Evolutionary conservation across 2,113 vertebrate species (phyloP).

Genomic region (Tiliqua scincoides): DNA sequence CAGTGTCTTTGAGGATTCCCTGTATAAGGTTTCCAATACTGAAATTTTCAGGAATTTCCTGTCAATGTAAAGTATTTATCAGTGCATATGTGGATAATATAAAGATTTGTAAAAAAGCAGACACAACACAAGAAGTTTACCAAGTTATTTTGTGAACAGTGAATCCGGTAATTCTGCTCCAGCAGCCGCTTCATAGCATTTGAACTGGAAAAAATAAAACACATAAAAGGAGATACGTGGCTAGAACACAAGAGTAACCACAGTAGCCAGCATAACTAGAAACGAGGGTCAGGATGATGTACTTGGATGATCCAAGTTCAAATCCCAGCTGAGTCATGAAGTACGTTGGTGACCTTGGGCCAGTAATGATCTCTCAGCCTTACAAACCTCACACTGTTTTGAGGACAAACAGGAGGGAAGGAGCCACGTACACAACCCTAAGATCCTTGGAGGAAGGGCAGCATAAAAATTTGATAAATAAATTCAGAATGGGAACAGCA

Average conservation of each 20-base stretch:
- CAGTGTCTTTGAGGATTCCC: slow-evolving; percentile 83
- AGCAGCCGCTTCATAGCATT: slow-evolving; percentile 90
- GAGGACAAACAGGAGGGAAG: too few relatives aligned
- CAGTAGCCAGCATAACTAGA: neutral
- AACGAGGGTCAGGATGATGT: too few relatives aligned
- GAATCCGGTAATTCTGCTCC: slow-evolving; percentile 96
- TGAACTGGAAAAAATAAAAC: slow-evolving; percentile 76
- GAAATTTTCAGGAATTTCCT: slow-evolving; percentile 91
- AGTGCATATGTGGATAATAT: slow-evolving; percentile 37
- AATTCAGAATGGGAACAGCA: neutral
- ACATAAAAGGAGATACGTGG: neutral
- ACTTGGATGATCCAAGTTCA: too few relatives aligned
- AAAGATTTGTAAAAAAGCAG: neutral
- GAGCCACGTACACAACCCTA: too few relatives aligned
- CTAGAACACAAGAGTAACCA: neutral
- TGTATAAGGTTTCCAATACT: slow-evolving; percentile 90
- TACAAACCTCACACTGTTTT: too few relatives aligned
- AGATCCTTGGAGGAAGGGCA: too few relatives aligned
- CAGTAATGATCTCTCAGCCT: too few relatives aligned
- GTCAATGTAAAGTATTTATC: slow-evolving; percentile 63
- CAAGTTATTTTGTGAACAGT: slow-evolving; percentile 90
- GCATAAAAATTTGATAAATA: too few relatives aligned
- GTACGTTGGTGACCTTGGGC: too few relatives aligned
- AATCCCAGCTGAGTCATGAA: too few relatives aligned
- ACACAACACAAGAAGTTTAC: slow-evolving; percentile 65